These are phyloP conservation scores for Polia nebulosa DNA, from an alignment of 2,888 invertebrate species.

Conservation along the genomic window DNA sequence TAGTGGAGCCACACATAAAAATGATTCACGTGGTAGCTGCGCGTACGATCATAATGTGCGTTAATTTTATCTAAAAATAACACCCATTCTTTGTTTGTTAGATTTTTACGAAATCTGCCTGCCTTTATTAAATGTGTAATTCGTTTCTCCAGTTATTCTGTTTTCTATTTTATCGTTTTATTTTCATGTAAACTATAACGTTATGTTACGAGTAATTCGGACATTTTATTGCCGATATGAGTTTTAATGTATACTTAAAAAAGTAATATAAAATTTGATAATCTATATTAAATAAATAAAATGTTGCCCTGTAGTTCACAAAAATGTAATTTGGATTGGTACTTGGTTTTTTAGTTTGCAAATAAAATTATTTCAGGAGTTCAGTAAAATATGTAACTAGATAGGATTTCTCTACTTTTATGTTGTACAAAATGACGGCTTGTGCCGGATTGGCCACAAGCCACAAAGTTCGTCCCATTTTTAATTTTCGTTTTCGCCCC, in stretches of 20 bases:
- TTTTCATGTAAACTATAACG: constrained; percentile 64
- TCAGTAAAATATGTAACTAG: constrained; percentile 4
- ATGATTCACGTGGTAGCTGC: constrained; percentile 87
- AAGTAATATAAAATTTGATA: constrained; percentile 59
- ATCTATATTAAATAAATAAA: constrained; percentile 47
- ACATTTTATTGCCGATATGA: constrained; percentile 64
- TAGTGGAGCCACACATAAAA: constrained; percentile 68
- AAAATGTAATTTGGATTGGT: constrained; percentile 13
- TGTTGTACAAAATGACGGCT: no score
- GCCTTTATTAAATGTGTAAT: constrained; percentile 77
- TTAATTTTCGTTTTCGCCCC: no score
- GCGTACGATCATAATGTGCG: constrained; percentile 87
- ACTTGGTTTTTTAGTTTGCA: constrained; percentile 37
- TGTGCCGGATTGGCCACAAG: no score
- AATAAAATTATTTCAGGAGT: constrained; percentile 27
- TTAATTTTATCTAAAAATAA: constrained; percentile 90
- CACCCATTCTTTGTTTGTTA: constrained; percentile 88
- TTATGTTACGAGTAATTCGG: constrained; percentile 62
- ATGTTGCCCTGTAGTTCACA: constrained; percentile 2
- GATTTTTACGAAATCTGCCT: constrained; percentile 87
- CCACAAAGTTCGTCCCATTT: no score
- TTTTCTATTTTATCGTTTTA: constrained; percentile 68
- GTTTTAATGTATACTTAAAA: constrained; percentile 66
- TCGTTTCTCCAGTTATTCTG: constrained; percentile 64
- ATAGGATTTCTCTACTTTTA: not conserved